These are phyloP conservation scores for Chromoteleia sp. DNA, from an alignment of 2,888 invertebrate genomes.

Conservation along the genomic window DNA sequence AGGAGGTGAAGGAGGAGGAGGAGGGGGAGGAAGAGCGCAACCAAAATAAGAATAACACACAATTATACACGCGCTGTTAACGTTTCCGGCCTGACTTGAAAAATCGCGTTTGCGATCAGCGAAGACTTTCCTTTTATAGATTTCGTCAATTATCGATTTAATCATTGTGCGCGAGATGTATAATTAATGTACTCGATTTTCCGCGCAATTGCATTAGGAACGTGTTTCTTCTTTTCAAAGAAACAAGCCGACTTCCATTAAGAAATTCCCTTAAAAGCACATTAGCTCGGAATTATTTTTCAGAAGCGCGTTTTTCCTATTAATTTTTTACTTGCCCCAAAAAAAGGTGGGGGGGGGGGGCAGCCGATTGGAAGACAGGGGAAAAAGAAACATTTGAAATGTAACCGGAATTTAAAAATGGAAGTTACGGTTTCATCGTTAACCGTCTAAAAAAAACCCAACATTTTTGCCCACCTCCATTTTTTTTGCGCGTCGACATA, in stretches of 20 bases:
- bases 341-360: too few species aligned
- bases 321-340: conserved; percentile 35
- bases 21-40: background rate
- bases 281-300: conserved; percentile 40
- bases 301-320: conserved; percentile 13
- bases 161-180: conserved; percentile 12
- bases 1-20: too few species aligned
- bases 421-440: too few species aligned
- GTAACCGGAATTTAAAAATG: too few species aligned
- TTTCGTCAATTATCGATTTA: conserved; percentile 42
- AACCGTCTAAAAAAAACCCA: too few species aligned
- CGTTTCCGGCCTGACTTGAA: conserved; percentile 22
- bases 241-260: conserved; percentile 29
- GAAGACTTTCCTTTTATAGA: background rate
- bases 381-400: too few species aligned
- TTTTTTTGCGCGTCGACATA: too few species aligned
- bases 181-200: conserved; percentile 45
- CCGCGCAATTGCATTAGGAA: conserved; percentile 44
- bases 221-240: conserved; percentile 45
- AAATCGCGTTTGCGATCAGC: background rate
- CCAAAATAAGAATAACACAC: conserved; percentile 24
- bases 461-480: too few species aligned
- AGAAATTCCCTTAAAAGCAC: conserved; percentile 52
- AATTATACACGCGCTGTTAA: conserved; percentile 15
- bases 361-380: too few species aligned